phyloP scores from a whole-genome alignment of 2,888 invertebrate species.

The Cephus runcator region DNA sequence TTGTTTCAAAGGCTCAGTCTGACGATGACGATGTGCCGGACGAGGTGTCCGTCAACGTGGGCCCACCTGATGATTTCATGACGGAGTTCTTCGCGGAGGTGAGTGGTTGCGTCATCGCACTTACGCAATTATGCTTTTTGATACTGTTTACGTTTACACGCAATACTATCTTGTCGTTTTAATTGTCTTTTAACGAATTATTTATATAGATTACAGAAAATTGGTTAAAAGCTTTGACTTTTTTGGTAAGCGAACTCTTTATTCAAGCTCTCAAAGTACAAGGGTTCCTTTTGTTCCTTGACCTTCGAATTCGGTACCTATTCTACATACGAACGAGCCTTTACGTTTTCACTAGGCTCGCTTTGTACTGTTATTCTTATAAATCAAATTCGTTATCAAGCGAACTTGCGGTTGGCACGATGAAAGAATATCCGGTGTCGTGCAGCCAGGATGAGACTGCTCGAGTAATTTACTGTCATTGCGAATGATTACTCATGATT shows the following conservation, averaged over 20 bases:
- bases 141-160: background rate
- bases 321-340: background rate
- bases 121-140: background rate
- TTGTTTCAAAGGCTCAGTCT: constrained; percentile 87
- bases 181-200: background rate
- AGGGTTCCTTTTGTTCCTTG: background rate
- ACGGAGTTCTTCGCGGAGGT: constrained; percentile 99
- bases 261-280: background rate
- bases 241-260: background rate
- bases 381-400: background rate
- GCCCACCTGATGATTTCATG: constrained; percentile 95
- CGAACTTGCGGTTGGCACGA: background rate
- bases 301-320: background rate
- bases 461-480: background rate
- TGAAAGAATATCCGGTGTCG: background rate
- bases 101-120: constrained; percentile 52
- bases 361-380: background rate
- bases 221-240: background rate
- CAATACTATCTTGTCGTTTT: background rate
- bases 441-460: background rate
- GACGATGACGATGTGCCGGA: constrained; percentile 96
- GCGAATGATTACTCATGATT: background rate
- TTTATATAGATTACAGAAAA: background rate
- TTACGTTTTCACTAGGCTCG: background rate
- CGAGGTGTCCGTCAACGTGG: constrained; percentile 96